Evolutionary conservation across 1,140 invertebrate genomes (phyloP).

Genomic region (Philopotamus ludificatus): DNA sequence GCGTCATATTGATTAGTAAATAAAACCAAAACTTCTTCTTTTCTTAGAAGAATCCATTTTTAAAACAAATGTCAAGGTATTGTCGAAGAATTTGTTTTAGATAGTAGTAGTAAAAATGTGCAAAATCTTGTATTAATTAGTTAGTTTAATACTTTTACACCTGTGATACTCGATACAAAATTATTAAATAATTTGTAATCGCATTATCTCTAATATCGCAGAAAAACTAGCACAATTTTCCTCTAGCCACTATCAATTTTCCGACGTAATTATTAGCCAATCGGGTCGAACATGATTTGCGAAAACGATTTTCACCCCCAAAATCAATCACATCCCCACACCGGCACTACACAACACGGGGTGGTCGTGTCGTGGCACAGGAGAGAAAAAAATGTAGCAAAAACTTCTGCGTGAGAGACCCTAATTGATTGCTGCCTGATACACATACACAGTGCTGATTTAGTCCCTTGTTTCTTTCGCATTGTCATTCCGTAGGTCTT

Average conservation of each 20-base stretch:
- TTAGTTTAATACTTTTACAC: no score
- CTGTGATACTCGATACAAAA: no score
- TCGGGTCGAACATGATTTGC: slow-evolving; percentile 34
- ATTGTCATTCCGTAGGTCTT: slow-evolving; percentile 11
- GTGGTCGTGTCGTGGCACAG: slow-evolving; percentile 22
- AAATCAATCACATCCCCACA: slow-evolving; percentile 37
- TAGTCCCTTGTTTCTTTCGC: slow-evolving; percentile 29
- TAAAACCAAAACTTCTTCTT: no score
- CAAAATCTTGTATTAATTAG: no score
- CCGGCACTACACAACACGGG: slow-evolving; percentile 21
- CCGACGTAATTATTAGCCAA: slow-evolving; percentile 27
- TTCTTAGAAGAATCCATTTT: no score
- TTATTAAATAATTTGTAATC: no score
- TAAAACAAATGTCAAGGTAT: no score
- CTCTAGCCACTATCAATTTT: slow-evolving; percentile 15
- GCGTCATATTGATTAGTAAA: no score
- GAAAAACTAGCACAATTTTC: slow-evolving; percentile 2
- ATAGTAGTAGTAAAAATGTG: no score
- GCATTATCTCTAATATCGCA: not conserved
- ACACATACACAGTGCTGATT: slow-evolving; percentile 33
- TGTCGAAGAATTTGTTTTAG: no score
- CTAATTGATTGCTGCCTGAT: slow-evolving; percentile 39
- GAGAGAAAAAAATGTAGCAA: slow-evolving; percentile 34
- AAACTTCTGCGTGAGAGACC: slow-evolving; percentile 14
- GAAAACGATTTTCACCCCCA: slow-evolving; percentile 8